Evolutionary conservation across 2,797 vertebrate genomes (phyloP), one percentile per base, ranked within the genome.

Genomic region (Mus minutoides): DNA sequence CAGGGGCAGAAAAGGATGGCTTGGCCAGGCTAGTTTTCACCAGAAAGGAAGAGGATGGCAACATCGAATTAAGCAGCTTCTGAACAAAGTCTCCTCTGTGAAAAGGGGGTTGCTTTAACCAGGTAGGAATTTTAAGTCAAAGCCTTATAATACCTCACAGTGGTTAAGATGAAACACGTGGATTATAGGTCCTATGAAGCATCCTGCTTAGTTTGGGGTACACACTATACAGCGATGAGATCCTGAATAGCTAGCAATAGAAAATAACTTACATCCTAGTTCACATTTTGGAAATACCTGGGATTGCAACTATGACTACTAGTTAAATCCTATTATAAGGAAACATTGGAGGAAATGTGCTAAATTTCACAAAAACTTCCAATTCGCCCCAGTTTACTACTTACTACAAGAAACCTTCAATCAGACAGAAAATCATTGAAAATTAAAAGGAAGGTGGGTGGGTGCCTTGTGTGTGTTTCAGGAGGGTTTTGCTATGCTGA

Each of bases 101-200:
- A 29, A 64, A 69, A 78, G 21, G 26, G 26, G 80, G 67, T 46
- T 78, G 34, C 34, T 86, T 92, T n/a, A 80, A 34, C 40, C 22
- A 13, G 37, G 54, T 62, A 49, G 76, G 77, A 73, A 84, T 94
- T 96, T 86, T 34, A 96, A 94, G 85, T 6, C 79, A 75, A 92
- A 77, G 40, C 46, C 31, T 93, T 19, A 5, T 8, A 29, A 49
- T 29, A 31, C 31, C 54, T 60, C 24, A 52, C 11, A 60, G 34
- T 54, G 40, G 21, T 56, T 77, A 69, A 97, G 82, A 82, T 62
- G 69, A 64, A 96, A 26, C n/a, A 58, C 40, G 22, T 9, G 26
- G 56, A 52, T 43, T 58, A n/a, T 2, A n/a, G 24, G 31, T 79
- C 12, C 56, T 84, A 17, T 0, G 69, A 88, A 52, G 11, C 29